Percentiles rank a stretch among this genome's conserved stretches.
Evolutionary conservation across 2,113 vertebrate species (phyloP).

Genomic region (Chionodraco myersi): DNA sequence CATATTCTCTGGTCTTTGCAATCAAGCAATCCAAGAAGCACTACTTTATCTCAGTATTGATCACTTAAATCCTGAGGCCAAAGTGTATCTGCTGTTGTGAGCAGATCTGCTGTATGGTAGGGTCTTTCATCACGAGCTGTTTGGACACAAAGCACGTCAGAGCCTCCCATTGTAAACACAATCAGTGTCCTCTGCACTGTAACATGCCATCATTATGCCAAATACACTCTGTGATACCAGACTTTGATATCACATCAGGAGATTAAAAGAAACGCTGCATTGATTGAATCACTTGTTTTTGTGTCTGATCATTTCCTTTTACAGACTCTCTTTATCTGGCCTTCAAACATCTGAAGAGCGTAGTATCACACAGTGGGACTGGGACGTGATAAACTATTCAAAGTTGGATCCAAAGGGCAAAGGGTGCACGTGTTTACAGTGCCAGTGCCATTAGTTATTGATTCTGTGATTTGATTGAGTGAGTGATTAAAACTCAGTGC

Average conservation of each 20-base stretch:
- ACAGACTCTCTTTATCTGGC: neutral
- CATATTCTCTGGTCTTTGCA: neutral
- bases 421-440: conserved; percentile 44
- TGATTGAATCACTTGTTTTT: neutral
- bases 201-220: conserved; percentile 5
- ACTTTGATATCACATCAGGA: neutral
- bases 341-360: neutral
- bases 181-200: neutral
- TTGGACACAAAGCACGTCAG: conserved; percentile 44
- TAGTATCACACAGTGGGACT: neutral
- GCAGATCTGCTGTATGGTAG: conserved; percentile 15
- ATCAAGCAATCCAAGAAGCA: neutral
- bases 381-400: neutral
- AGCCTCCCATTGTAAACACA: conserved; percentile 32
- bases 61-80: neutral
- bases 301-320: neutral
- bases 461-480: conserved; percentile 52
- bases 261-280: neutral
- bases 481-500: conserved; percentile 35
- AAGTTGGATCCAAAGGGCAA: conserved; percentile 54
- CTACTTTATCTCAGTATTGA: neutral
- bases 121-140: conserved; percentile 38
- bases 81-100: neutral
- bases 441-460: conserved; percentile 41
- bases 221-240: conserved; percentile 3